Percentiles rank a stretch among this genome's conserved stretches.
Evolutionary conservation across 2,888 invertebrate genomes (phyloP).

Genomic region (Drosophila ochracea): DNA sequence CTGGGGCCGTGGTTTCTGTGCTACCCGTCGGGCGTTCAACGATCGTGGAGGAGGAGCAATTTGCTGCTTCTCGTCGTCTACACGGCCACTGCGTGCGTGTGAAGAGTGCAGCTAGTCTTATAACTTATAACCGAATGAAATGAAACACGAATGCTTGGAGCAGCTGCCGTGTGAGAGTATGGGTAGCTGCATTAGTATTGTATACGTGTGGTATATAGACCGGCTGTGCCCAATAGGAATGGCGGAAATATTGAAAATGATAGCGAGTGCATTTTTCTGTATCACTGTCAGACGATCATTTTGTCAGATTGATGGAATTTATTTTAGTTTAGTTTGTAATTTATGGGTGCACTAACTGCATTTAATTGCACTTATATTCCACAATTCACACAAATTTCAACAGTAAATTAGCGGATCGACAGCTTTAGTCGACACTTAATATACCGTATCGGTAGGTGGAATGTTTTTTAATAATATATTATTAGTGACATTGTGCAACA

Average conservation of each 20-base stretch:
- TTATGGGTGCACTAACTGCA: conserved; percentile 52
- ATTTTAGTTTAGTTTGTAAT: conserved; percentile 47
- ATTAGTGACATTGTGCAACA: conserved; percentile 2
- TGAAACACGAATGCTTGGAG: conserved; percentile 39
- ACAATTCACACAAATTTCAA: conserved; percentile 52
- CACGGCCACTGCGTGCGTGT: conserved; percentile 27
- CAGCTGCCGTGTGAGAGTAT: conserved; percentile 37
- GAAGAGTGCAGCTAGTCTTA: conserved; percentile 55
- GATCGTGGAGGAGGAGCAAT: conserved; percentile 65
- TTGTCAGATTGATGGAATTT: conserved; percentile 48
- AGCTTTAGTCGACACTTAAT: conserved; percentile 38
- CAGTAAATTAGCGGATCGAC: conserved; percentile 55
- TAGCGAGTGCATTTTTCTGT: conserved; percentile 61
- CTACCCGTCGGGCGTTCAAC: conserved; percentile 38
- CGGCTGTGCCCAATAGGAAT: conserved; percentile 71
- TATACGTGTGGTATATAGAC: conserved; percentile 52
- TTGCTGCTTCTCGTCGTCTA: conserved; percentile 4
- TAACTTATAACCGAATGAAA: neutral
- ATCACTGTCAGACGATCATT: conserved; percentile 46
- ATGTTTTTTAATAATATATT: conserved; percentile 4
- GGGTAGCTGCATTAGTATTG: conserved; percentile 23
- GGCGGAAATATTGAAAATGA: conserved; percentile 68
- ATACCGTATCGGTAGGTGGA: neutral
- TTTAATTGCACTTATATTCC: conserved; percentile 65
- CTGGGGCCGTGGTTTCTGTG: conserved; percentile 40